Percentiles rank a stretch among this genome's conserved stretches.
These are phyloP conservation scores for Zosterops lateralis DNA, from an alignment of 2,113 vertebrate species.

Conservation along the genomic window DNA sequence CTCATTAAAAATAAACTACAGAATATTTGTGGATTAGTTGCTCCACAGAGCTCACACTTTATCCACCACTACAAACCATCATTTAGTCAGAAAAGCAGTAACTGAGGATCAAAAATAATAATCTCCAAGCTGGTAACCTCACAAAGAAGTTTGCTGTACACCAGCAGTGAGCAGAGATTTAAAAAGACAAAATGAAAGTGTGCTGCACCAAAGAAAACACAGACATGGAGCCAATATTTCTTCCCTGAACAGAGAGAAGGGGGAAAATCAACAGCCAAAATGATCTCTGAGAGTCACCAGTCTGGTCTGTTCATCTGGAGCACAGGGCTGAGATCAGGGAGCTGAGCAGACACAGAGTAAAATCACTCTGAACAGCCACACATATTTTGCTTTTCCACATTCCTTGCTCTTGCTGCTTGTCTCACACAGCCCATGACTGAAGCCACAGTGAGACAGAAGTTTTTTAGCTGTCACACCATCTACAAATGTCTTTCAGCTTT, in stretches of 20 bases:
- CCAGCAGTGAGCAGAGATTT: neutral
- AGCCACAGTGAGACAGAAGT: neutral
- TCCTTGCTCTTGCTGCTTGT: neutral
- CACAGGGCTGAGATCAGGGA: neutral
- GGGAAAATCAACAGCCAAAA: neutral
- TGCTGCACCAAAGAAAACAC: neutral
- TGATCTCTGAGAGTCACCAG: neutral
- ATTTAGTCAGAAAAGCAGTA: neutral
- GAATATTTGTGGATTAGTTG: neutral
- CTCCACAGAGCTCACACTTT: neutral
- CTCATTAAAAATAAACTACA: neutral
- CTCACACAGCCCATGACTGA: neutral
- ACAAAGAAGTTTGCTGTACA: neutral
- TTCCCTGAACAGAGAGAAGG: neutral
- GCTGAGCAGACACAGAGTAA: neutral
- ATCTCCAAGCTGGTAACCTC: neutral
- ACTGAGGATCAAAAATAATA: neutral
- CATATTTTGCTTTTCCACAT: neutral
- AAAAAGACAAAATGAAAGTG: neutral
- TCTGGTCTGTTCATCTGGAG: neutral
- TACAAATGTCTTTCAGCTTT: neutral
- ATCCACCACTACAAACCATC: neutral
- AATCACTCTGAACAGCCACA: neutral
- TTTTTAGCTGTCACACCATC: neutral
- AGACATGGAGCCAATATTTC: rapidly evolving